These are phyloP conservation scores for Drosophila fungiperda DNA, from an alignment of 2,888 invertebrate species.

Conservation along the genomic window DNA sequence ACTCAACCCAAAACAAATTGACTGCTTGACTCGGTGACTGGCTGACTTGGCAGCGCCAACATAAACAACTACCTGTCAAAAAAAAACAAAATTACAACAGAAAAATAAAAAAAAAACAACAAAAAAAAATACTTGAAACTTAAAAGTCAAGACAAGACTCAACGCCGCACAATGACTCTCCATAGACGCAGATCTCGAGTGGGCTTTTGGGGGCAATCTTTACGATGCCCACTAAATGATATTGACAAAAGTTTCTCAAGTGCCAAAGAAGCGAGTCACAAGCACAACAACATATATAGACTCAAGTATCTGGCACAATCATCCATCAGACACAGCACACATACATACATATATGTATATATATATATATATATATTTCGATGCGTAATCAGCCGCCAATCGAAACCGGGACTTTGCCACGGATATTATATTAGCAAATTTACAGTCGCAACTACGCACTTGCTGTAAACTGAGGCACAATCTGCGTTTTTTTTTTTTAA, in stretches of 20 bases:
- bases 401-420: slow-evolving; percentile 15
- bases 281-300: slow-evolving; percentile 41
- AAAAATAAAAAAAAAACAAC: slow-evolving; percentile 31
- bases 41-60: slow-evolving; percentile 39
- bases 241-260: slow-evolving; percentile 76
- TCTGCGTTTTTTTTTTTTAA: neutral
- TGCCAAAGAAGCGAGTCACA: slow-evolving; percentile 49
- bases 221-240: slow-evolving; percentile 80
- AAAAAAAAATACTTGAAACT: slow-evolving; percentile 43
- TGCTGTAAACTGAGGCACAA: slow-evolving; percentile 13
- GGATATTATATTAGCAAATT: slow-evolving; percentile 36
- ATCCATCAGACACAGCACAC: slow-evolving; percentile 67
- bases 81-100: slow-evolving; percentile 7
- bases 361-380: slow-evolving; percentile 37
- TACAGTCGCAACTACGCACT: slow-evolving; percentile 35
- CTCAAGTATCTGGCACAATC: slow-evolving; percentile 75
- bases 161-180: slow-evolving; percentile 70
- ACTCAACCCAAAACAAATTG: slow-evolving; percentile 75
- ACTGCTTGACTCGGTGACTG: slow-evolving; percentile 46
- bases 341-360: slow-evolving; percentile 2
- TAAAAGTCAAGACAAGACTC: slow-evolving; percentile 50
- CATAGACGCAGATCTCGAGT: slow-evolving; percentile 64
- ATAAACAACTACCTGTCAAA: slow-evolving; percentile 37
- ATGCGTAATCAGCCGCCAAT: slow-evolving; percentile 68
- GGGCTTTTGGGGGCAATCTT: slow-evolving; percentile 77